These are phyloP conservation scores for Sternotherus odoratus DNA, from an alignment of 2,797 vertebrate genomes.

Conservation along the genomic window DNA sequence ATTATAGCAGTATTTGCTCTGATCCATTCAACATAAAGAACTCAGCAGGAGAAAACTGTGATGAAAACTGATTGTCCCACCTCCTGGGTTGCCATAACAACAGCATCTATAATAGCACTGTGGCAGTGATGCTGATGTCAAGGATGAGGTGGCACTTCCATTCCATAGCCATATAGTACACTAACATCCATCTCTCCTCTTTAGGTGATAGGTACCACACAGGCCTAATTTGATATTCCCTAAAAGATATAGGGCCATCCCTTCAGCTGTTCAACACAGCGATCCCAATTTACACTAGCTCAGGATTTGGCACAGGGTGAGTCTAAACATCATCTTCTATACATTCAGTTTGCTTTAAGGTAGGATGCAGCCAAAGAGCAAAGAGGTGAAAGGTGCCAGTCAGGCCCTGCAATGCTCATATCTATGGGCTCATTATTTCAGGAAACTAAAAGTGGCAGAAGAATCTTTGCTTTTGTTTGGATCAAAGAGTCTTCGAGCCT, in stretches of 20 bases:
- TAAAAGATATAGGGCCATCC: neutral
- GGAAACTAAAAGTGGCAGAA: neutral
- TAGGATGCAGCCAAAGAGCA: neutral
- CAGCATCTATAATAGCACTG: neutral
- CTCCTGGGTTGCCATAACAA: neutral
- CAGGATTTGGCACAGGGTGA: neutral
- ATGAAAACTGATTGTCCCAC: neutral
- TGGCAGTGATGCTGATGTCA: neutral
- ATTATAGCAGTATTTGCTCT: neutral
- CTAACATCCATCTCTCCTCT: neutral
- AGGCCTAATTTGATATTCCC: neutral
- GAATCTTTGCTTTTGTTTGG: neutral
- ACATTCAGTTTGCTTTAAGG: neutral
- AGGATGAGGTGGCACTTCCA: neutral
- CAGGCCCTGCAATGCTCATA: neutral
- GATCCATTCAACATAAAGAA: conserved; percentile 30
- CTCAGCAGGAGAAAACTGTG: conserved; percentile 24
- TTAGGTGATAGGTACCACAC: neutral
- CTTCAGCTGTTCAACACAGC: neutral
- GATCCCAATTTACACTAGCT: neutral
- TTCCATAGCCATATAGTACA: neutral
- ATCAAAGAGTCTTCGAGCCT: neutral
- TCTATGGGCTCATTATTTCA: neutral
- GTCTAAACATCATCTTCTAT: neutral
- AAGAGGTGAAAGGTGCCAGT: neutral